Evolutionary conservation across 2,888 invertebrate species (phyloP).

Genomic region (Athripsodes cinereus): DNA sequence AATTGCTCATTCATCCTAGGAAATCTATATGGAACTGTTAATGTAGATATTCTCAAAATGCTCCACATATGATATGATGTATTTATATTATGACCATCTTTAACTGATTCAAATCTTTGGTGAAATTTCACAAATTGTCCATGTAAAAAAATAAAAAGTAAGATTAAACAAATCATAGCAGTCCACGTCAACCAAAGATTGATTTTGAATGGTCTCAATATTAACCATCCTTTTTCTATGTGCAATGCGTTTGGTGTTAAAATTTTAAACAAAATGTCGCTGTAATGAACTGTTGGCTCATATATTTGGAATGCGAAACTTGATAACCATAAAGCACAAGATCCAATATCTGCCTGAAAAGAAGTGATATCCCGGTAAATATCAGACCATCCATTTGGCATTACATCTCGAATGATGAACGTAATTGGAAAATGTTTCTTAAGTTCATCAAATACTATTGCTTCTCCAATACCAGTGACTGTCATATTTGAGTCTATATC

Average conservation of each 20-base stretch:
- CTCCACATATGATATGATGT: not conserved
- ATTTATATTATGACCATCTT: not conserved
- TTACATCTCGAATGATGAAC: not conserved
- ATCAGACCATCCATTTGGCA: not conserved
- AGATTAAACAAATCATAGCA: too few relatives aligned
- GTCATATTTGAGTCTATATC: not conserved
- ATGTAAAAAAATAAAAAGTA: too few relatives aligned
- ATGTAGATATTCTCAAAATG: not conserved
- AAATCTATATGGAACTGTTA: not conserved
- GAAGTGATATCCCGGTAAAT: not conserved
- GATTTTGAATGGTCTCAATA: too few relatives aligned
- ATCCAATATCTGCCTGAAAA: not conserved
- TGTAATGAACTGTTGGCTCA: not conserved
- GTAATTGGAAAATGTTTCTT: slow-evolving; percentile 3
- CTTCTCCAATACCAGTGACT: not conserved
- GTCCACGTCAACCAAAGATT: too few relatives aligned
- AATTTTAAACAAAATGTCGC: not conserved
- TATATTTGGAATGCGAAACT: not conserved
- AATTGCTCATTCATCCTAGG: not conserved
- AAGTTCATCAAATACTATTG: not conserved
- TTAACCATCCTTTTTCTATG: too few relatives aligned
- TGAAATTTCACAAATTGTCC: not conserved
- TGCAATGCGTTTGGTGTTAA: not conserved
- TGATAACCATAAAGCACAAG: slow-evolving; percentile 3
- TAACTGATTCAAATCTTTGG: too few relatives aligned